Percentiles rank a stretch among this genome's conserved stretches.
These are phyloP conservation scores for Atopsyche davidsoni DNA, from an alignment of 1,140 invertebrate genomes.

Conservation along the genomic window DNA sequence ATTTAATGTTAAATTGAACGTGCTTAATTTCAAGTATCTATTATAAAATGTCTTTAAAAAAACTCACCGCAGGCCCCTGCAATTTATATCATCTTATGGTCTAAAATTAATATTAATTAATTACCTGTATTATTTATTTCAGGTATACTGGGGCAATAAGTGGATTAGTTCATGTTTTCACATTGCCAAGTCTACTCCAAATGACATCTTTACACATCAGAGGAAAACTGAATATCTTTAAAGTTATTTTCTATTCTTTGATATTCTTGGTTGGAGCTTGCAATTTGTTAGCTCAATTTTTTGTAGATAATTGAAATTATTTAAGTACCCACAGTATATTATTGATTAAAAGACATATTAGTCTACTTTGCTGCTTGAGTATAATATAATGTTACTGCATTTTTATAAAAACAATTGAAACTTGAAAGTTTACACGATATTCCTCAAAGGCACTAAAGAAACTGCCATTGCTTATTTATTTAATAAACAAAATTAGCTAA, in stretches of 20 bases:
- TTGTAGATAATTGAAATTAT: conserved; percentile 49
- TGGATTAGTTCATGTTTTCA: conserved; percentile 83
- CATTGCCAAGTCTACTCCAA: conserved; percentile 71
- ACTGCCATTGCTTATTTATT: too few species aligned
- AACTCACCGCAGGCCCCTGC: too few species aligned
- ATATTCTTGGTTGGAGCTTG: conserved; percentile 63
- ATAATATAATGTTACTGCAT: too few species aligned
- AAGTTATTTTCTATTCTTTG: conserved; percentile 51
- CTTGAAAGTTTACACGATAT: too few species aligned
- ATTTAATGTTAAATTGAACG: too few species aligned
- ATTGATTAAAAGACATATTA: not conserved
- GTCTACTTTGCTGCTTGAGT: not conserved
- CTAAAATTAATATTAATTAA: too few species aligned
- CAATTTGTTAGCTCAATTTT: conserved; percentile 76
- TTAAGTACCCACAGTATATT: not conserved
- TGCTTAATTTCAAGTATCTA: too few species aligned
- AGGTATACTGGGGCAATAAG: conserved; percentile 84
- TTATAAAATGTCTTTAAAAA: too few species aligned
- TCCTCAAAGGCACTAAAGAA: too few species aligned
- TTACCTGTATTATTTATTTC: conserved; percentile 33
- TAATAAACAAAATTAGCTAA: too few species aligned
- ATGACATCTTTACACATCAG: conserved; percentile 59
- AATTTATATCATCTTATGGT: too few species aligned
- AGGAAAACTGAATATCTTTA: conserved; percentile 51
- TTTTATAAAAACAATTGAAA: too few species aligned